Conservation (phyloP, 2,888 invertebrate species). For the Eugnorisma glareosa region DNA sequence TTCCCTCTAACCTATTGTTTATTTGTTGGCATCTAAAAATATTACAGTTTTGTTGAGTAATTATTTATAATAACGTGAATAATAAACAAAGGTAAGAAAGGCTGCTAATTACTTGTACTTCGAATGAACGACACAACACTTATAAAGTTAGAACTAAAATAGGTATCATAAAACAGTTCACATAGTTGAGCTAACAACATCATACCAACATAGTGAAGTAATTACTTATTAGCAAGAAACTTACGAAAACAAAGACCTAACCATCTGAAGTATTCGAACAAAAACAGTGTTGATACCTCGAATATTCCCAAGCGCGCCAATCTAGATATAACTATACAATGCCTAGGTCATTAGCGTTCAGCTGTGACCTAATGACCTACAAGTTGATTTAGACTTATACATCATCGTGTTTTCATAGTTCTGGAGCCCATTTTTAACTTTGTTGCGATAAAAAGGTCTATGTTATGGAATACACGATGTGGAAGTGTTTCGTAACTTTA, state of each 20-base stretch:
- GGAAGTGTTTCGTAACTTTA: conserved; percentile 3
- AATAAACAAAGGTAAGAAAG: not conserved
- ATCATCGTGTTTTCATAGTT: conserved; percentile 59
- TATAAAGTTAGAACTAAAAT: conserved; percentile 11
- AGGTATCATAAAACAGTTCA: conserved; percentile 12
- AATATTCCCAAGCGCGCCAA: conserved; percentile 45
- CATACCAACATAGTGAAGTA: conserved; percentile 33
- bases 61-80: not conserved
- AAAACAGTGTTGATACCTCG: conserved; percentile 39
- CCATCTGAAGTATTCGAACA: conserved; percentile 43
- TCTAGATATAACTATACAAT: conserved; percentile 59
- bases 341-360: conserved; percentile 69
- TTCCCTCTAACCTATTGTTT: conserved; percentile 24
- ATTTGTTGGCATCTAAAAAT: conserved; percentile 3
- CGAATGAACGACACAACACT: not conserved
- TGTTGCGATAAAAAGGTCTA: conserved; percentile 59
- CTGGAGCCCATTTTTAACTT: conserved; percentile 46
- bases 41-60: not conserved
- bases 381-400: conserved; percentile 55
- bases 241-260: conserved; percentile 37
- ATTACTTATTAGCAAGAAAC: conserved; percentile 43
- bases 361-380: conserved; percentile 73
- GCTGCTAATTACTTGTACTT: not conserved
- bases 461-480: conserved; percentile 14
- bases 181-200: conserved; percentile 38